Evolutionary conservation across 2,888 invertebrate genomes (phyloP), one percentile per base, ranked within the genome.

Genomic region (Pharmacophagus antenor): DNA sequence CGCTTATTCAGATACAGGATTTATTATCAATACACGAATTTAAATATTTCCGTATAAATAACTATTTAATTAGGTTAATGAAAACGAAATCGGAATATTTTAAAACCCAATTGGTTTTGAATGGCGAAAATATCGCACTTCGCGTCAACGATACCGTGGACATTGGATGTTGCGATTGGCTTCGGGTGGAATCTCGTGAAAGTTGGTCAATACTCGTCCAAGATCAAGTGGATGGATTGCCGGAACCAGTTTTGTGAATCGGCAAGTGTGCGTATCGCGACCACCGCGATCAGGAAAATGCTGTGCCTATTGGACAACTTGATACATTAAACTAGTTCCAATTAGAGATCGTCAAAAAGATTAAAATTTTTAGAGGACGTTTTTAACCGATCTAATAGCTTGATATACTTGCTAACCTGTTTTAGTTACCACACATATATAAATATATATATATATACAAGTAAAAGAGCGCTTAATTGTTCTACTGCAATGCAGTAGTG

Each of bases 101-200:
- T 31, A 31, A 10, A 31, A 31, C 1, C 8, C 3, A 12, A 1
- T 31, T 31, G 1, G 8, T 31, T 10, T 12, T 27, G 27, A n/a
- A 42, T 25, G 22, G 48, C 53, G 46, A 54, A 54, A 59, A 59
- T 31, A 23, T 55, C 55, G 44, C 46, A 37, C 22, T 47, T 52
- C 25, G 25, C 17, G 15, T 42, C 17, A 25, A 41, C 25, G 49
- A 65, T 66, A 65, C 64, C 58, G 56, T 60, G 62, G 66, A 62
- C 65, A 72, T 79, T 77, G 74, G 73, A 73, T 71, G 74, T 78
- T 79, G 72, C 68, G 69, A 48, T 67, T 70, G 76, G 70, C 71
- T 75, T 71, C 74, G 70, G 70, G 77, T 75, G 88, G 89, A 88
- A 89, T 90, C 88, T 87, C 80, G 88, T 79, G 89, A 90, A 90